These are phyloP conservation scores for Cossypha dichroa DNA, from an alignment of 2,797 vertebrate genomes.

Conservation along the genomic window DNA sequence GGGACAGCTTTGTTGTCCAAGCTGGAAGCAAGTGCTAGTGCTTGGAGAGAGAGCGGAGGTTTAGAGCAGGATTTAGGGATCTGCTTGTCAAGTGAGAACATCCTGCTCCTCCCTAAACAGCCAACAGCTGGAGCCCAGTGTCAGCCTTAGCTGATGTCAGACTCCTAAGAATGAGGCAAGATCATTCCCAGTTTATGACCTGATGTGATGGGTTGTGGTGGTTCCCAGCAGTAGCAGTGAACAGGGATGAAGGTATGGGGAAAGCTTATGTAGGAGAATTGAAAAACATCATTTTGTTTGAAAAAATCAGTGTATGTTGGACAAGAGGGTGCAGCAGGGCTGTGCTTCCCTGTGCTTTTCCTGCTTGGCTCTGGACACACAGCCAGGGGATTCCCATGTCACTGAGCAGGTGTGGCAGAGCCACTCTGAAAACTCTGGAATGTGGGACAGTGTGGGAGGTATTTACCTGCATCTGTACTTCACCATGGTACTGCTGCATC, in stretches of 20 bases:
- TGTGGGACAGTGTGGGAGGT: neutral
- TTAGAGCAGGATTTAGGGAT: neutral
- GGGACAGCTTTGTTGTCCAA: neutral
- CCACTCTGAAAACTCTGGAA: neutral
- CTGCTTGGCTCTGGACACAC: neutral
- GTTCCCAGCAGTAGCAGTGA: neutral
- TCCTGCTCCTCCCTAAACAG: neutral
- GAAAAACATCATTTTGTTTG: rapidly evolving
- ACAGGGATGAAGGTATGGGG: neutral
- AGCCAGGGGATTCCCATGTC: neutral
- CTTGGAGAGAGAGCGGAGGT: neutral
- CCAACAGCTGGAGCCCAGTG: neutral
- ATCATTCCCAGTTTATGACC: neutral
- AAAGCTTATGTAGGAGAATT: neutral
- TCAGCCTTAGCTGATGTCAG: neutral
- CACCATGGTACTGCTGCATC: neutral
- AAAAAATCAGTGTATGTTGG: neutral
- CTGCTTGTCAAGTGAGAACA: neutral
- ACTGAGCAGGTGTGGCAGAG: neutral
- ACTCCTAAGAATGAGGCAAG: neutral
- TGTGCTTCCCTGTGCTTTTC: neutral
- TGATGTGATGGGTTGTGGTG: neutral
- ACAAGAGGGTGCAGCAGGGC: neutral
- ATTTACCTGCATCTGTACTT: neutral
- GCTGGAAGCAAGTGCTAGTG: neutral